Conservation (phyloP, 2,888 invertebrate genomes). For the Ormyrus nitidulus region DNA sequence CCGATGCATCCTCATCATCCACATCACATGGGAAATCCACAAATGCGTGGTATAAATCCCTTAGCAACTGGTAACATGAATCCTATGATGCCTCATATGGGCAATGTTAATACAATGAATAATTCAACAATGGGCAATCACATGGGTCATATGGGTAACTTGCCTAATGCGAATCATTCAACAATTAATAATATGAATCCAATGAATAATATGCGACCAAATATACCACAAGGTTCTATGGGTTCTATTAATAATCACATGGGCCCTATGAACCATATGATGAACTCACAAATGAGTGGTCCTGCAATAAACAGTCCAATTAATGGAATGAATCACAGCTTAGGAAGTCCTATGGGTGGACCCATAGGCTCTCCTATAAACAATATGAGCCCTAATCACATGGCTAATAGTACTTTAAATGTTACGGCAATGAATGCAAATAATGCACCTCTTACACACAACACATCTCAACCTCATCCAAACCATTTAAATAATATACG, state of each 20-base stretch:
- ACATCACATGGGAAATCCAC: conserved; percentile 80
- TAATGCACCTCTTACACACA: conserved; percentile 71
- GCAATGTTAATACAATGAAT: conserved; percentile 74
- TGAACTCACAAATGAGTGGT: conserved; percentile 75
- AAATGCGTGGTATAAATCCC: conserved; percentile 83
- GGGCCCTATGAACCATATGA: conserved; percentile 75
- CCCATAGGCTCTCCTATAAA: conserved; percentile 82
- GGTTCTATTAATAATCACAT: conserved; percentile 77
- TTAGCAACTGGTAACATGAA: conserved; percentile 75
- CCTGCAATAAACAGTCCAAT: conserved; percentile 83
- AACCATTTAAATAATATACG: conserved; percentile 73
- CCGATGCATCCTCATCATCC: conserved; percentile 77
- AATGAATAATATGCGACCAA: conserved; percentile 85
- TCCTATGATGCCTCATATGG: conserved; percentile 75
- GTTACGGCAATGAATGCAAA: conserved; percentile 73
- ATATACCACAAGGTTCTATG: conserved; percentile 82
- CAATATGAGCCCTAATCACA: conserved; percentile 74
- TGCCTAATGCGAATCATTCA: conserved; percentile 80
- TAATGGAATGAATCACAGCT: conserved; percentile 79
- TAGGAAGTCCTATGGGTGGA: conserved; percentile 84
- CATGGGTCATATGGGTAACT: conserved; percentile 81
- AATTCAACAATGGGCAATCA: conserved; percentile 75
- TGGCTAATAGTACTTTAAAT: conserved; percentile 72
- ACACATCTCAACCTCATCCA: conserved; percentile 72
- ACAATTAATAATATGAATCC: conserved; percentile 81